Percentiles rank a stretch among this genome's conserved stretches.
phyloP scores from a whole-genome alignment of 2,888 invertebrate species.

The Hypomecis punctinalis region DNA sequence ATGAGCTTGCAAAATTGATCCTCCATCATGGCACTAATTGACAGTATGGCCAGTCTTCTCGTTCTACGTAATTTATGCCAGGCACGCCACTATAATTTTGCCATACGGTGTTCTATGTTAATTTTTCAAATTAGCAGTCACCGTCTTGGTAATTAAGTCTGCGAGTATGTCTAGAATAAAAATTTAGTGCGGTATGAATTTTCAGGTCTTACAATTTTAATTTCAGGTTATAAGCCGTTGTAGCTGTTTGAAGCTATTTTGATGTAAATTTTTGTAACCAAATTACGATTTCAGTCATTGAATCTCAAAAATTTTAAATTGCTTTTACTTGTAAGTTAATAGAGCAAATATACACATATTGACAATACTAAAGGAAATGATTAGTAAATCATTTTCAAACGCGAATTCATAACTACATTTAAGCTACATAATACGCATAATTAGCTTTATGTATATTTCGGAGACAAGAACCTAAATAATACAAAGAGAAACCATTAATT shows the following conservation, averaged over 20 bases:
- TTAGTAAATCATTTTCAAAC: too few relatives aligned
- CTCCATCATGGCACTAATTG: constrained; percentile 17
- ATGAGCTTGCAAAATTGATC: constrained; percentile 21
- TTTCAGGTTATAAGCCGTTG: constrained; percentile 31
- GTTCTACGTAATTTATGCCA: constrained; percentile 40
- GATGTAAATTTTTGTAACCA: constrained; percentile 11
- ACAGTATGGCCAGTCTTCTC: constrained; percentile 27
- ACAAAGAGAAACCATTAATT: too few relatives aligned
- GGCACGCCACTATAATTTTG: constrained; percentile 40
- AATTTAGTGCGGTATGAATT: constrained; percentile 42
- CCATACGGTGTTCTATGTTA: constrained; percentile 40
- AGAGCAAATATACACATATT: too few relatives aligned
- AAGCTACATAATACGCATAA: too few relatives aligned
- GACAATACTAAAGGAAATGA: too few relatives aligned
- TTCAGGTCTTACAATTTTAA: constrained; percentile 36
- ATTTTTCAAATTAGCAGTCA: constrained; percentile 42
- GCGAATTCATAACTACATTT: too few relatives aligned
- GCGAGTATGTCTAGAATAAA: constrained; percentile 39
- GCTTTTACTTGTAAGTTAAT: too few relatives aligned
- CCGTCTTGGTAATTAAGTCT: constrained; percentile 44
- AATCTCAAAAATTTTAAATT: too few relatives aligned
- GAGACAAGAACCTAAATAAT: too few relatives aligned
- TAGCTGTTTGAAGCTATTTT: constrained; percentile 10
- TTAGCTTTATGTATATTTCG: too few relatives aligned
- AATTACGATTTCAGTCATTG: background rate